Percentiles rank a stretch among this genome's conserved stretches.
phyloP scores from a whole-genome alignment of 2,888 invertebrate genomes.

The Crossocerus cetratus region DNA sequence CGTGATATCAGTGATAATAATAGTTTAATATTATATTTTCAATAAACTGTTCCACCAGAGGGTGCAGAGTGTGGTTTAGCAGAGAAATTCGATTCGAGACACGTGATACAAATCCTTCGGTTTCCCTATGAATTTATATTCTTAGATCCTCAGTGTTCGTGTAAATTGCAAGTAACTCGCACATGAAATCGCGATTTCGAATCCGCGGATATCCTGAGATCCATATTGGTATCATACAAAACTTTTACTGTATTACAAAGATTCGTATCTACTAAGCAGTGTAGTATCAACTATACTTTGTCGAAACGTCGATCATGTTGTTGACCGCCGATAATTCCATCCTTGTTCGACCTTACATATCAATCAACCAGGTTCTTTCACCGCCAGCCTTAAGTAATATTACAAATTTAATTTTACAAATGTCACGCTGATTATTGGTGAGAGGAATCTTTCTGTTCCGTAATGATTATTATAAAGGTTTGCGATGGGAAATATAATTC shows the following conservation, averaged over 20 bases:
- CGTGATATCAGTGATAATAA: slow-evolving; percentile 9
- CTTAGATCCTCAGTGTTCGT: too few species aligned
- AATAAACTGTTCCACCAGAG: slow-evolving; percentile 4
- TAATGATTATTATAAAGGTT: neutral
- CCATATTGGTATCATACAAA: slow-evolving; percentile 29
- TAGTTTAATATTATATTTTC: slow-evolving; percentile 3
- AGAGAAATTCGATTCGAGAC: too few species aligned
- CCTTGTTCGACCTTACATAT: neutral
- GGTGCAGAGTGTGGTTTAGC: slow-evolving; percentile 3
- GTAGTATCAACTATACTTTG: slow-evolving; percentile 31
- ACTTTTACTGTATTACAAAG: slow-evolving; percentile 38
- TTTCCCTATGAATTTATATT: too few species aligned
- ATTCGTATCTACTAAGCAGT: slow-evolving; percentile 32
- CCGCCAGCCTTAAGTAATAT: neutral
- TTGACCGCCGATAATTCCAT: too few species aligned
- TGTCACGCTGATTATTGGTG: too few species aligned
- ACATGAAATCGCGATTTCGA: too few species aligned
- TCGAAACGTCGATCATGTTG: slow-evolving; percentile 9
- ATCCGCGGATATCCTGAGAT: too few species aligned
- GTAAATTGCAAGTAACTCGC: too few species aligned
- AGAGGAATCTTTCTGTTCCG: too few species aligned
- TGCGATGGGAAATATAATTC: neutral
- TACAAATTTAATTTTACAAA: too few species aligned
- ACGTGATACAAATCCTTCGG: too few species aligned
- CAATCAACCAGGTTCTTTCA: too few species aligned